Percentiles rank a stretch among this genome's conserved stretches.
These are phyloP conservation scores for Phaonia tiefii DNA, from an alignment of 2,888 invertebrate genomes.

Conservation along the genomic window DNA sequence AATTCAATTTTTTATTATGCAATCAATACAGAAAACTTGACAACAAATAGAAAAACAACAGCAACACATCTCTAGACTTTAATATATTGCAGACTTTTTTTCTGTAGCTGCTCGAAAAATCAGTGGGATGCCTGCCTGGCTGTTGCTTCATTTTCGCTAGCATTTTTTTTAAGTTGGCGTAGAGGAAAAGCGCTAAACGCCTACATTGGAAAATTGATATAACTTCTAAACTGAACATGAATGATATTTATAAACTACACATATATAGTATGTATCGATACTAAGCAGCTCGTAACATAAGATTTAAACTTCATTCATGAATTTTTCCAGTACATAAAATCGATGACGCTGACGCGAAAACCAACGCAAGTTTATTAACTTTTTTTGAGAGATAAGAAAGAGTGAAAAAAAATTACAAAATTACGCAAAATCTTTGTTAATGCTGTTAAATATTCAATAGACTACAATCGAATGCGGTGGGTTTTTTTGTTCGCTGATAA, in stretches of 20 bases:
- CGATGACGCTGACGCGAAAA: constrained; percentile 17
- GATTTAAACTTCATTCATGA: constrained; percentile 64
- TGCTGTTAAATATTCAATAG: too few species aligned
- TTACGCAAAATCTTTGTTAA: not conserved
- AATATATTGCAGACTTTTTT: not conserved
- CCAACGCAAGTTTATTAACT: constrained; percentile 54
- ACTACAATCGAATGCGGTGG: not conserved
- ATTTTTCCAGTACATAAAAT: constrained; percentile 33
- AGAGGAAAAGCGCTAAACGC: constrained; percentile 14
- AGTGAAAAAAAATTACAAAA: not conserved
- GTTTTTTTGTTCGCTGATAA: constrained; percentile 18
- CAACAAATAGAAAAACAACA: too few species aligned
- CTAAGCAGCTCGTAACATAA: constrained; percentile 6
- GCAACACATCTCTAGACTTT: too few species aligned
- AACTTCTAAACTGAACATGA: constrained; percentile 28
- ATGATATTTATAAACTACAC: constrained; percentile 24
- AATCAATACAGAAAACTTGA: constrained; percentile 7
- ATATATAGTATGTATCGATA: not conserved
- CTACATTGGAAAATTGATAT: constrained; percentile 35
- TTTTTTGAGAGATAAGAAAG: constrained; percentile 1
- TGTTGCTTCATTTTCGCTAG: constrained; percentile 15
- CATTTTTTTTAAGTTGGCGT: constrained; percentile 22
- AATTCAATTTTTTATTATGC: constrained; percentile 34
- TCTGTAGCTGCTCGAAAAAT: not conserved
- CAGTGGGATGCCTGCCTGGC: constrained; percentile 22